Percentiles rank a stretch among this genome's conserved stretches.
Evolutionary conservation across 2,888 invertebrate species (phyloP).

Genomic region (Chamaedrilus cognettii): DNA sequence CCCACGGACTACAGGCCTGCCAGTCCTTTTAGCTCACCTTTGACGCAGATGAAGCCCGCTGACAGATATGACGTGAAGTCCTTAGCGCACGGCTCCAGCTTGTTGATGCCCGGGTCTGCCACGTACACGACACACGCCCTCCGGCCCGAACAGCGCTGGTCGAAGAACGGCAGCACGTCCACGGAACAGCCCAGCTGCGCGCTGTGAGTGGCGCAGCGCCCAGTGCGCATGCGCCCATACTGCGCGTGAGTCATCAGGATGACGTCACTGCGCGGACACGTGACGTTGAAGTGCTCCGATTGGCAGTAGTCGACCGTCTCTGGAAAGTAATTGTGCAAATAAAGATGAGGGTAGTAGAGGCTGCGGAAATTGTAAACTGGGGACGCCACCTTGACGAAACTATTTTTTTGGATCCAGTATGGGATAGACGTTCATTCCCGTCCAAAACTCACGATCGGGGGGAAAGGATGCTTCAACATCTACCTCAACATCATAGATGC

Average conservation of each 20-base stretch:
- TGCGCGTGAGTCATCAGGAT: conserved; percentile 29
- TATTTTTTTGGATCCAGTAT: too few species aligned
- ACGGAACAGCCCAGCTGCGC: conserved; percentile 31
- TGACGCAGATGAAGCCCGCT: conserved; percentile 24
- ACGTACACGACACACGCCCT: conserved; percentile 17
- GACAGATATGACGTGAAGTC: conserved; percentile 27
- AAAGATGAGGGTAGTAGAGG: too few species aligned
- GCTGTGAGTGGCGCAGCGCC: conserved; percentile 30
- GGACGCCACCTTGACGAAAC: too few species aligned
- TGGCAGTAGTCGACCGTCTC: conserved; percentile 36
- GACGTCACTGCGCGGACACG: conserved; percentile 25
- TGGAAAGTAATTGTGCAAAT: too few species aligned
- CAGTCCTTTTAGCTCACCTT: conserved; percentile 23
- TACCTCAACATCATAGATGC: too few species aligned
- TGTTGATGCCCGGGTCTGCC: conserved; percentile 19
- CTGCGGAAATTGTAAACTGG: too few species aligned
- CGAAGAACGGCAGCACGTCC: conserved; percentile 21
- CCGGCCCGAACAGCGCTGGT: conserved; percentile 19
- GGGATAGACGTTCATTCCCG: too few species aligned
- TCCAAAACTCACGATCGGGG: too few species aligned
- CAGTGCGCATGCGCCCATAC: conserved; percentile 35
- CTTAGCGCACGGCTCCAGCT: conserved; percentile 16
- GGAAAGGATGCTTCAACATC: too few species aligned
- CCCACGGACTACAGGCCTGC: too few species aligned
- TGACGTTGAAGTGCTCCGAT: conserved; percentile 27